Percentiles rank a stretch among this genome's conserved stretches.
Evolutionary conservation across 1,140 invertebrate species (phyloP).

Genomic region (Tetragnatha versicolor): DNA sequence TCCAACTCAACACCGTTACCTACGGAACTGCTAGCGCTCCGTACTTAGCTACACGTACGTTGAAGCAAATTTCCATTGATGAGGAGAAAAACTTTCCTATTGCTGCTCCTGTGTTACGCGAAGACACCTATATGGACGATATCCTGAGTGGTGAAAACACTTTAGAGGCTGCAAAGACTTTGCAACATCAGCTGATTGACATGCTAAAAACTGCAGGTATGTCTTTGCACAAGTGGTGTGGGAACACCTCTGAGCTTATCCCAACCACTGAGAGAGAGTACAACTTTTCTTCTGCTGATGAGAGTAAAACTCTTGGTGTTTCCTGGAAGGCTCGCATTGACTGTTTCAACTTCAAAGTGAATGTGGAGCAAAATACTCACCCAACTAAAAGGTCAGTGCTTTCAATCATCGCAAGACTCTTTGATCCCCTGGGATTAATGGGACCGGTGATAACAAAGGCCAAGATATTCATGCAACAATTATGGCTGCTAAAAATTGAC

Average conservation of each 20-base stretch:
- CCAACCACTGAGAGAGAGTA: not conserved
- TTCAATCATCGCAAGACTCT: no score
- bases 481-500: no score
- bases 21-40: slow-evolving; percentile 61
- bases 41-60: slow-evolving; percentile 59
- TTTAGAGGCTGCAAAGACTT: slow-evolving; percentile 56
- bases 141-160: no score
- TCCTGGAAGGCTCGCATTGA: not conserved
- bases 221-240: not conserved
- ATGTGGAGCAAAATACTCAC: not conserved
- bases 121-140: slow-evolving; percentile 59
- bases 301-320: not conserved
- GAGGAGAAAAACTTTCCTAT: slow-evolving; percentile 57
- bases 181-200: not conserved
- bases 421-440: no score
- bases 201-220: not conserved
- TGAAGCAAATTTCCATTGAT: slow-evolving; percentile 59
- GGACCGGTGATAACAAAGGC: no score
- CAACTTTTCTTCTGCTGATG: not conserved
- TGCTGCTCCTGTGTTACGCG: slow-evolving; percentile 38
- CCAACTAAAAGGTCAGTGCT: not conserved
- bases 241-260: not conserved
- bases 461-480: no score
- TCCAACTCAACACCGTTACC: slow-evolving; percentile 60
- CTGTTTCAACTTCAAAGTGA: not conserved